Conservation (phyloP, 2,888 invertebrate species). For the Cylloceria caligata region DNA sequence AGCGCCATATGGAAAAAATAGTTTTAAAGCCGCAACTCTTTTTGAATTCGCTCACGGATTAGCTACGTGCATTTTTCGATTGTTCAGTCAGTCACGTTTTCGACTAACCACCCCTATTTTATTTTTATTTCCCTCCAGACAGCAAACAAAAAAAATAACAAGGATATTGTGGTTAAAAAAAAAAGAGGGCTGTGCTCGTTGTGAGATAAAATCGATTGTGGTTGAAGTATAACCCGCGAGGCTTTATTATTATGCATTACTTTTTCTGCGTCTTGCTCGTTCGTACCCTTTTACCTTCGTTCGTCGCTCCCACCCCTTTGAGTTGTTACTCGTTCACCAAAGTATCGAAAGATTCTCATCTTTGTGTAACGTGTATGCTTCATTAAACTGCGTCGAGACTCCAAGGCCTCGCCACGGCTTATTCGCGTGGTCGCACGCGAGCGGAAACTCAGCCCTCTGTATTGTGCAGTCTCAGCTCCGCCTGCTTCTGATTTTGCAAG, state of each 20-base stretch:
- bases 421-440: constrained; percentile 42
- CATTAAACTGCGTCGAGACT: constrained; percentile 55
- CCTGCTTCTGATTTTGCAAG: constrained; percentile 3
- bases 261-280: constrained; percentile 16
- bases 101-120: background rate
- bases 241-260: constrained; percentile 63
- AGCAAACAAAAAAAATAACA: constrained; percentile 10
- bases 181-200: constrained; percentile 11
- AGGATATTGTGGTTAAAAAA: background rate
- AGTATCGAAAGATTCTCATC: constrained; percentile 65
- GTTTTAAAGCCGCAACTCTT: constrained; percentile 24
- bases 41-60: constrained; percentile 28
- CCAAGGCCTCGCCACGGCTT: constrained; percentile 29
- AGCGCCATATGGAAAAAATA: constrained; percentile 9
- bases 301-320: background rate
- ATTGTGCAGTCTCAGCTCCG: background rate
- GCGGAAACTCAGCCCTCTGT: background rate
- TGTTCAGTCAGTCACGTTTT: constrained; percentile 29
- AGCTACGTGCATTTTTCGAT: constrained; percentile 8
- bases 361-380: constrained; percentile 49
- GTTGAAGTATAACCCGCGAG: constrained; percentile 36
- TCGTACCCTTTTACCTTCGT: constrained; percentile 5
- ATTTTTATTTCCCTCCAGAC: constrained; percentile 10
- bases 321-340: constrained; percentile 31
- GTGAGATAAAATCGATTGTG: constrained; percentile 57